phyloP scores from a whole-genome alignment of 2,888 invertebrate species.

The Plebejus melissa region DNA sequence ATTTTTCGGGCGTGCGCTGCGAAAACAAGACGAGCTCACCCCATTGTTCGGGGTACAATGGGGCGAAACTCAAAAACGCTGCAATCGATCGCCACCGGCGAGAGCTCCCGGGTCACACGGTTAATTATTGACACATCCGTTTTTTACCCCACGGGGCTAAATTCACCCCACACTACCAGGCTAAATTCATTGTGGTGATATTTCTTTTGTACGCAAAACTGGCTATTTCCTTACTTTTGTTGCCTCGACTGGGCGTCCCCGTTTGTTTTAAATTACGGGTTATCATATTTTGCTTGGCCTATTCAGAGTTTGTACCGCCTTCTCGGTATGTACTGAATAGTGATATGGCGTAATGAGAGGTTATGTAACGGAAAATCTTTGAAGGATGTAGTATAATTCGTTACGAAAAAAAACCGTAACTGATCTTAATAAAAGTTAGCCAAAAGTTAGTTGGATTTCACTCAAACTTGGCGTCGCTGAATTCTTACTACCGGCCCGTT shows the following conservation, averaged over 20 bases:
- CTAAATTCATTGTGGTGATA: conserved; percentile 63
- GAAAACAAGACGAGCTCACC: conserved; percentile 60
- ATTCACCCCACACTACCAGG: conserved; percentile 43
- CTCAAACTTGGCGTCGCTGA: background rate
- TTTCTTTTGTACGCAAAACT: conserved; percentile 58
- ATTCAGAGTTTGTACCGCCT: conserved; percentile 2
- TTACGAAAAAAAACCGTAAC: background rate
- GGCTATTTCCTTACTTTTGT: conserved; percentile 70
- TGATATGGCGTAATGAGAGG: background rate
- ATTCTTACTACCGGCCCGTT: background rate
- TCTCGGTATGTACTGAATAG: background rate
- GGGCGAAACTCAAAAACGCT: conserved; percentile 55
- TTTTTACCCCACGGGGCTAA: conserved; percentile 53
- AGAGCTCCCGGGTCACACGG: conserved; percentile 65
- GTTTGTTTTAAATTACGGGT: conserved; percentile 58
- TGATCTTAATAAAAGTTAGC: background rate
- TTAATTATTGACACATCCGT: conserved; percentile 78
- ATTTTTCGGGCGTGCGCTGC: conserved; percentile 63
- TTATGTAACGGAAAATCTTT: background rate
- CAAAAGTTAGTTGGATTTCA: background rate
- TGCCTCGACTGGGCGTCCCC: conserved; percentile 37
- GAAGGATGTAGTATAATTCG: background rate
- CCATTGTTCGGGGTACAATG: conserved; percentile 62
- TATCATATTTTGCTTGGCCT: conserved; percentile 44
- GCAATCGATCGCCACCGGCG: conserved; percentile 68